Percentiles rank a stretch among this genome's conserved stretches.
phyloP scores from a whole-genome alignment of 2,797 vertebrate species.

The Scomberomorus guttatus region DNA sequence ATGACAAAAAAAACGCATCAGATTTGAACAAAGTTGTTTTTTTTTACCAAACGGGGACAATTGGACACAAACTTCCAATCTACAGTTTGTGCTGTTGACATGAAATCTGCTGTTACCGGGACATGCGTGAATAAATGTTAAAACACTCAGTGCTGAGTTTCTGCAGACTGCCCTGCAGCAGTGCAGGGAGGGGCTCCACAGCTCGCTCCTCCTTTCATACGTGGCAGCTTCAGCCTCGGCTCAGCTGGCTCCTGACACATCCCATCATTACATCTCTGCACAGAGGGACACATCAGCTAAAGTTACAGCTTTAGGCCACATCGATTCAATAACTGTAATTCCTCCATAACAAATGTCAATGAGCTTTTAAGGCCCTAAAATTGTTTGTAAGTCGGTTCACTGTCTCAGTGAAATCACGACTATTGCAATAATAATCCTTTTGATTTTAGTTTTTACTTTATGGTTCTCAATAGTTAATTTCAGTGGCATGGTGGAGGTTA shows the following conservation, averaged over 20 bases:
- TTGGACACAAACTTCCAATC: not conserved
- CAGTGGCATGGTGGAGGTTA: too few species aligned
- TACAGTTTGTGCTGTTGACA: not conserved
- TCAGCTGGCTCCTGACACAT: constrained; percentile 20
- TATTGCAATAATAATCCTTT: not conserved
- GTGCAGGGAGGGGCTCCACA: constrained; percentile 41
- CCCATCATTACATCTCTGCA: constrained; percentile 16
- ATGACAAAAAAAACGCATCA: too few species aligned
- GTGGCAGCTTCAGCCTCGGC: constrained; percentile 69
- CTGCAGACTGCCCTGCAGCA: not conserved
- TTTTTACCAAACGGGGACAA: not conserved
- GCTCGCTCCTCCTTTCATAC: constrained; percentile 80
- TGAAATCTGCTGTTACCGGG: not conserved
- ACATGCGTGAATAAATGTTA: not conserved
- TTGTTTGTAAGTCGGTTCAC: not conserved
- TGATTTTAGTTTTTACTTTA: not conserved
- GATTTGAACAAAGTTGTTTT: too few species aligned
- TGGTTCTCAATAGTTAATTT: too few species aligned
- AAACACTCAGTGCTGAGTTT: constrained; percentile 23
- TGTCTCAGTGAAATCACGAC: too few species aligned
- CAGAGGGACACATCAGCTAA: not conserved
- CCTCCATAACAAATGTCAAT: not conserved
- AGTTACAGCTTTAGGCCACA: not conserved
- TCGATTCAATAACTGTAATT: too few species aligned
- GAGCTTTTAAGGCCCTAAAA: not conserved